These are phyloP conservation scores for Eurosta solidaginis DNA, from an alignment of 1,140 invertebrate genomes.

Conservation along the genomic window DNA sequence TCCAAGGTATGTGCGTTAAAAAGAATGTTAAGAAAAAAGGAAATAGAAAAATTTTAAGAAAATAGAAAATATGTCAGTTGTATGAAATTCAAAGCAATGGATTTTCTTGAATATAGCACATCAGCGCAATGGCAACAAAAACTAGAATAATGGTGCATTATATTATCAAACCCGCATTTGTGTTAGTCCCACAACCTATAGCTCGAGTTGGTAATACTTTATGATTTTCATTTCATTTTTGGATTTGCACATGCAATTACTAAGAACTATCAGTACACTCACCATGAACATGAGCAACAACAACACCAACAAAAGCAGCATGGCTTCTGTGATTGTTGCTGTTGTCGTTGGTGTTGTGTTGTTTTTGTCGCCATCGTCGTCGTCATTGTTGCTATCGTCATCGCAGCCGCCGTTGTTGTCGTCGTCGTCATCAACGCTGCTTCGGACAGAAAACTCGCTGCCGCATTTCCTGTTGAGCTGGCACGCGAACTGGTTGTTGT, in stretches of 20 bases:
- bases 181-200: no score
- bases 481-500: slow-evolving; percentile 37
- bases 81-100: slow-evolving; percentile 9
- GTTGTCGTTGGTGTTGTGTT: slow-evolving; percentile 44
- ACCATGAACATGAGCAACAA: slow-evolving; percentile 74
- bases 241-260: no score
- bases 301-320: slow-evolving; percentile 74
- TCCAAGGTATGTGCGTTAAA: not conserved
- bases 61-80: slow-evolving; percentile 14
- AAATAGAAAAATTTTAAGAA: not conserved
- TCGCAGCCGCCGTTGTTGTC: not conserved
- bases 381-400: not conserved
- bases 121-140: not conserved
- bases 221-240: no score
- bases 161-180: not conserved
- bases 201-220: no score
- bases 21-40: not conserved
- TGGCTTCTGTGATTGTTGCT: slow-evolving; percentile 57
- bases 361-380: slow-evolving; percentile 37
- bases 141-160: not conserved
- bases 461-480: slow-evolving; percentile 38
- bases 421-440: not conserved
- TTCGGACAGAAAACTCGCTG: not conserved
- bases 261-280: slow-evolving; percentile 19
- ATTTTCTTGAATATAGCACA: not conserved